Evolutionary conservation across 2,888 invertebrate genomes (phyloP), one percentile per base, ranked within the genome.

Genomic region (Drosophila trichaetosa): DNA sequence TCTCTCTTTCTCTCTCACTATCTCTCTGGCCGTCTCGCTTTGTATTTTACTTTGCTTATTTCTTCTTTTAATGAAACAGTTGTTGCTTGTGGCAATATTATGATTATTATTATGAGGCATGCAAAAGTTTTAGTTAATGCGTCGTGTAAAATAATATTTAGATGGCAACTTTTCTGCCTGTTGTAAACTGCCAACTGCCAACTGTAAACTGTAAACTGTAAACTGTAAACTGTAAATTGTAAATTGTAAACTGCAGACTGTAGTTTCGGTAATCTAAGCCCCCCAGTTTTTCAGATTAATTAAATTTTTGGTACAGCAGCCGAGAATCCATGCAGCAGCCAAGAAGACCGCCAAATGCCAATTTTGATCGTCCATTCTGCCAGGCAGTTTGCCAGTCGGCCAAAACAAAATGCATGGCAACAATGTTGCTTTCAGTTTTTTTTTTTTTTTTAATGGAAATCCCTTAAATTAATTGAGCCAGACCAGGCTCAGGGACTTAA

Each of bases 91-190:
- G 90, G 85, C 85, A 90, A 74, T 88, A 88, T 89, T 88, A 83
- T 88, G 85, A 85, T 89, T 87, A 89, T 89, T 89, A 89, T 85
- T 85, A 87, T 85, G 86, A 80, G 90, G 88, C 90, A 89, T 83
- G 86, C 88, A 83, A 87, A 85, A 89, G 87, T 88, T 89, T 78
- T 81, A 86, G 88, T 85, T 85, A 89, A 88, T 86, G 85, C 89
- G 76, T 88, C 83, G 90, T 86, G 90, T 88, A 89, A 85, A 85
- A 85, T 88, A 89, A 88, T 89, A 85, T 85, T 85, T 85, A 85
- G 83, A 89, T 80, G 80, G 61, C 70, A 85, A 88, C 73, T 83
- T 80, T 80, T 42, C 29, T 38, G 46, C 48, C 38, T 51, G 31
- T 18, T 31, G 46, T 3, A 38, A 38, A 18, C 36, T 40, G 16